A percentile compares a stretch with the other conserved stretches of the same genome.
Conservation (phyloP, 2,797 vertebrate genomes). For the Sebastolobus alascanus region DNA sequence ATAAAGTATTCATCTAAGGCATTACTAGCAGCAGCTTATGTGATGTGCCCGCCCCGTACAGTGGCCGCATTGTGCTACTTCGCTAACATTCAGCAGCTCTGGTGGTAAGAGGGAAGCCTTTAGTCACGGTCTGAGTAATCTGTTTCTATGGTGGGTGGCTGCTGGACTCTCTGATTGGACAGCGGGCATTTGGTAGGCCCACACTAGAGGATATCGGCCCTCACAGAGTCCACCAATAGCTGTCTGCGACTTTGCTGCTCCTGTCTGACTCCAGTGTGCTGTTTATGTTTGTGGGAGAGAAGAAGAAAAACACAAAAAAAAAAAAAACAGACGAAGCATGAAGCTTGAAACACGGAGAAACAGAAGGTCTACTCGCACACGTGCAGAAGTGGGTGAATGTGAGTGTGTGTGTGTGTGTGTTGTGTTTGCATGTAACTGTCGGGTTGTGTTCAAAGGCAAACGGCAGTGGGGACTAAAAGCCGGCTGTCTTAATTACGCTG, state of each 20-base stretch:
- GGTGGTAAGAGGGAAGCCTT: conserved; percentile 46
- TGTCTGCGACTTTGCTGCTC: conserved; percentile 29
- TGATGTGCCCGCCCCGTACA: not conserved
- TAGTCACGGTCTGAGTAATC: conserved; percentile 57
- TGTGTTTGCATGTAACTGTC: conserved; percentile 37
- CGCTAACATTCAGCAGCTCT: conserved; percentile 36
- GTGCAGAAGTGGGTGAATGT: conserved; percentile 28
- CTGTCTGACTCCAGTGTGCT: conserved; percentile 16
- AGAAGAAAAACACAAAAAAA: not conserved
- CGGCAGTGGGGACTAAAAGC: conserved; percentile 56
- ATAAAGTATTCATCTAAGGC: conserved; percentile 12
- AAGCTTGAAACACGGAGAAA: not conserved
- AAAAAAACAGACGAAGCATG: not conserved
- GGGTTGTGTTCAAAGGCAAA: conserved; percentile 51
- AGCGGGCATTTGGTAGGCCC: conserved; percentile 22
- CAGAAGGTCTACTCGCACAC: not conserved
- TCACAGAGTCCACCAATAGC: conserved; percentile 41
- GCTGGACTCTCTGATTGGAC: conserved; percentile 42
- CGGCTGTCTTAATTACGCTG: conserved; percentile 67
- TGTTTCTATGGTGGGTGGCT: conserved; percentile 43
- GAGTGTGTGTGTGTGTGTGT: not conserved
- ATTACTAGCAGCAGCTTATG: not conserved
- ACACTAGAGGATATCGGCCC: conserved; percentile 28
- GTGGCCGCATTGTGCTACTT: conserved; percentile 9
- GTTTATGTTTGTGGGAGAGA: conserved; percentile 11